Evolutionary conservation across 2,113 vertebrate species (phyloP), one percentile per base, ranked within the genome.

Genomic region (Psettodes erumei): DNA sequence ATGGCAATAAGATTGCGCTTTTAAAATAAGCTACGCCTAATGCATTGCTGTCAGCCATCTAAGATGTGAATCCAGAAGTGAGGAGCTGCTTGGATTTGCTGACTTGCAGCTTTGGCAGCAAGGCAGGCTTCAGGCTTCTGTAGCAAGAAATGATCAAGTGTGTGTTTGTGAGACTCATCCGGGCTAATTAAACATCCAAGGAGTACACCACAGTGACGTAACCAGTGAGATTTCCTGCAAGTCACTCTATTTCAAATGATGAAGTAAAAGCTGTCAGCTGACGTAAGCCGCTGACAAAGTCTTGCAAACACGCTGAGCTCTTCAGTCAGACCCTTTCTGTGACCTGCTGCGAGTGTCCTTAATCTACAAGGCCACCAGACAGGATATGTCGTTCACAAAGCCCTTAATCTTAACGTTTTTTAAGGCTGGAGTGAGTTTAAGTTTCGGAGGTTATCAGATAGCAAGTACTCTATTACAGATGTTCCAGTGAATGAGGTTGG

Each of bases 401-500:
- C 33, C 45, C 64, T 71, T 73, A 82, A 85, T 83, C 74, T 79
- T n/a, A 79, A 78, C n/a, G n/a, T 70, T 68, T 85, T 79, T 75
- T 65, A 77, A 18, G 18, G 53, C 66, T 64, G 66, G 37, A 69
- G 71, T 23, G 62, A 40, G 53, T 59, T 63, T 54, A 13, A 68
- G 75, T 74, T 74, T 76, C 50, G 35, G 23, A 54, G 75, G 74
- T 82, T 77, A 84, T 80, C 81, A 75, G 71, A 77, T 66, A 79
- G 68, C n/a, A 21, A 51, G 48, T 74, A 68, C 58, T 33, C 48
- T 40, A 74, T 79, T 76, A 77, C 61, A 84, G 23, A 75, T 71
- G 55, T 78, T 81, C 73, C 65, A 42, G 9, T 43, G 68, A 83
- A 81, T 53, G 61, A 75, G 32, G 12, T 13, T 35, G 23, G 38